These are phyloP conservation scores for Aix galericulata DNA, from an alignment of 2,113 vertebrate genomes.

Conservation along the genomic window DNA sequence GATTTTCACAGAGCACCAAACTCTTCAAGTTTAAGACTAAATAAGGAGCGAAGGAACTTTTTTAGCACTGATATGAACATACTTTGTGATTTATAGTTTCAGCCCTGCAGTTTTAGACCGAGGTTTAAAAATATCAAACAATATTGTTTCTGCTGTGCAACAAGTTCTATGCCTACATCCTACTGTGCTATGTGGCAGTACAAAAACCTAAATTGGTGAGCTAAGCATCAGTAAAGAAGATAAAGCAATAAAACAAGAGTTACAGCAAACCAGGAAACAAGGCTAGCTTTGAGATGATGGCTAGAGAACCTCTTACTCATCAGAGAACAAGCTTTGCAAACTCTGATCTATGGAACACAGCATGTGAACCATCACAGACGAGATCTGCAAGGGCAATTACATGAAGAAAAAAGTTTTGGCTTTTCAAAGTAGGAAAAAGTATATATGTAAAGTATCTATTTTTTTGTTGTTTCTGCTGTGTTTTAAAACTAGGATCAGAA, in stretches of 20 bases:
- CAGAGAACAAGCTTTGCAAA: not conserved
- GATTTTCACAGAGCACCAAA: not conserved
- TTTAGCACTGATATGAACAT: not conserved
- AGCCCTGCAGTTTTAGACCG: not conserved
- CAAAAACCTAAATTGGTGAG: not conserved
- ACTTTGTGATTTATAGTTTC: not conserved
- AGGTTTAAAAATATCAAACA: not conserved
- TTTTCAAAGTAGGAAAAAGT: not conserved
- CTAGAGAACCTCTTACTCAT: not conserved
- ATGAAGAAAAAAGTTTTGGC: not conserved
- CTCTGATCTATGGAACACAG: slow-evolving; percentile 27
- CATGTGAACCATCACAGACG: slow-evolving; percentile 21
- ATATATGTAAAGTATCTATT: not conserved
- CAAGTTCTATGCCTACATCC: not conserved
- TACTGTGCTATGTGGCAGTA: not conserved
- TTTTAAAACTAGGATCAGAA: slow-evolving; percentile 17
- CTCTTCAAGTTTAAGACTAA: not conserved
- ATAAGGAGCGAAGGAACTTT: not conserved
- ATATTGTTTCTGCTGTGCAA: not conserved
- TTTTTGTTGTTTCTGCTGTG: not conserved
- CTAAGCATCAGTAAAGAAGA: not conserved
- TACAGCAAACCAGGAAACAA: not conserved
- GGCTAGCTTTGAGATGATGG: not conserved
- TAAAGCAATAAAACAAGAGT: not conserved
- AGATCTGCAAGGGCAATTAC: slow-evolving; percentile 52